phyloP scores from a whole-genome alignment of 1,140 invertebrate genomes.

The Olivierus martensii region DNA sequence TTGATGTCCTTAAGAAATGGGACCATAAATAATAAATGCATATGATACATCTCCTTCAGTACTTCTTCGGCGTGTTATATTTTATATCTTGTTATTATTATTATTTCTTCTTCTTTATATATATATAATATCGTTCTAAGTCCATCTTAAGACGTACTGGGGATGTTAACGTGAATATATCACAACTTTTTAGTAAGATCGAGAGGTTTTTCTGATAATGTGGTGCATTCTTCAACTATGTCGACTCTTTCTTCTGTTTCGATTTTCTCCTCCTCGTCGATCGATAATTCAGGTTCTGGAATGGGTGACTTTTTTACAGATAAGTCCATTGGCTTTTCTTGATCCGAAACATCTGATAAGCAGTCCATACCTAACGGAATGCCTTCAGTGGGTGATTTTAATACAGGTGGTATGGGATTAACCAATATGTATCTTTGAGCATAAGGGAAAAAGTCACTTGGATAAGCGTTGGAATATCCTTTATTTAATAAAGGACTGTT shows the following conservation, averaged over 20 bases:
- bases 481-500: slow-evolving; percentile 3
- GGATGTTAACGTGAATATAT: too few species aligned
- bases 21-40: too few species aligned
- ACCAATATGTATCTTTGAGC: slow-evolving; percentile 2
- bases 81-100: too few species aligned
- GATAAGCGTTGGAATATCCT: slow-evolving; percentile 1
- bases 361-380: slow-evolving; percentile 6
- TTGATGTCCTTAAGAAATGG: too few species aligned
- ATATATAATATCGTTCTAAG: too few species aligned
- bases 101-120: too few species aligned
- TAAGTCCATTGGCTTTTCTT: slow-evolving; percentile 25
- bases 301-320: slow-evolving; percentile 19
- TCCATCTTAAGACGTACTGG: too few species aligned
- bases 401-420: not conserved
- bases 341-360: slow-evolving; percentile 21
- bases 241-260: slow-evolving; percentile 6
- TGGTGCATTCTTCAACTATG: not conserved
- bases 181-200: not conserved
- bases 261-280: slow-evolving; percentile 13
- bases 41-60: too few species aligned
- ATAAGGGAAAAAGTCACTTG: slow-evolving; percentile 16
- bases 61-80: too few species aligned
- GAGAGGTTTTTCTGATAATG: not conserved
- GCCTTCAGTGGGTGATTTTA: not conserved
- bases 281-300: slow-evolving; percentile 6